Evolutionary conservation across 1,140 invertebrate species (phyloP).

Genomic region (Zophobas morio): DNA sequence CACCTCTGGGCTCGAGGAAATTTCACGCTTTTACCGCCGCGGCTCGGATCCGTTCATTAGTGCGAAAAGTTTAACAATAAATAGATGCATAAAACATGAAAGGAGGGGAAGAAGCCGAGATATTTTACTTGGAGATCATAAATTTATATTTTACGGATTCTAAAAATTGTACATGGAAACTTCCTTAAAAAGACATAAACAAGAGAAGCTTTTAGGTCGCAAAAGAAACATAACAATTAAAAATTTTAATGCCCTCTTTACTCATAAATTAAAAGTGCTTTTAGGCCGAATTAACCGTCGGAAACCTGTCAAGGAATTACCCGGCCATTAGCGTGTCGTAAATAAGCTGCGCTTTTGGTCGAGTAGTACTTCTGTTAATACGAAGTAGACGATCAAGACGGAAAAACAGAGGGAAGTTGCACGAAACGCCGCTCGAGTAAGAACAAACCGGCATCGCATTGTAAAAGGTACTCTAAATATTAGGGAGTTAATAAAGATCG

Average conservation of each 20-base stretch:
- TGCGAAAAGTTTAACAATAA: conserved; percentile 41
- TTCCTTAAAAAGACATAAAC: conserved; percentile 48
- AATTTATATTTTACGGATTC: conserved; percentile 38
- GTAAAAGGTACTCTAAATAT: background rate
- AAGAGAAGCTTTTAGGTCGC: conserved; percentile 47
- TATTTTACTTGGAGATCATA: conserved; percentile 31
- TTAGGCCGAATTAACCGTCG: conserved; percentile 48
- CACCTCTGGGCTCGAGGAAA: conserved; percentile 33
- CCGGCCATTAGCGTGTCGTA: conserved; percentile 39
- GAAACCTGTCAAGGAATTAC: conserved; percentile 47
- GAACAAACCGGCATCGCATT: background rate
- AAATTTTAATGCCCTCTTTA: conserved; percentile 45
- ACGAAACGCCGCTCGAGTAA: background rate
- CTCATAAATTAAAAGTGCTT: conserved; percentile 53
- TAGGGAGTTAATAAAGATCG: conserved; percentile 9
- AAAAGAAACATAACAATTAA: conserved; percentile 51
- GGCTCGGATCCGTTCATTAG: conserved; percentile 31
- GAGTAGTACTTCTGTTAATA: no score
- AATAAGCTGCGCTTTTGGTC: no score
- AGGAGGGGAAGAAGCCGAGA: conserved; percentile 14
- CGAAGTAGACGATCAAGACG: background rate
- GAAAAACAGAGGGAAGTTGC: background rate
- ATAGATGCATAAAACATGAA: conserved; percentile 41
- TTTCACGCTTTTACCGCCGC: conserved; percentile 28
- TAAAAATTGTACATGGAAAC: conserved; percentile 44